Base-by-base conservation (phyloP, 2,888 invertebrate species). In the Apoderus coryli region DNA sequence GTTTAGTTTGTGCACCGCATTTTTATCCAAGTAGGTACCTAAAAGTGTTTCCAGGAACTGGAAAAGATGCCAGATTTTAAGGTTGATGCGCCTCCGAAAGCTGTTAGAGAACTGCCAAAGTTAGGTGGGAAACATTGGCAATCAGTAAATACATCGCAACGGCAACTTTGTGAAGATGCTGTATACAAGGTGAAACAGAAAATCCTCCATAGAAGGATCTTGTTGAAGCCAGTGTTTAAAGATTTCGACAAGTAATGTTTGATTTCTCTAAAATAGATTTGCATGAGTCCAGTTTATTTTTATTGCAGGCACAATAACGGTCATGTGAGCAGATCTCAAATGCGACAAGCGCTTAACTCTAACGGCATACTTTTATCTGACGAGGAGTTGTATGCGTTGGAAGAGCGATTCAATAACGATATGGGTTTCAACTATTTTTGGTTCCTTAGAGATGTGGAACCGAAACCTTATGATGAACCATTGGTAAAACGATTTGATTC, bases 361-460 rank as follows among this genome's bases (percentile, higher is more conserved):
- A 70, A 72, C 43, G 73, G 74, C 33, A 70, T 80, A 49, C 59
- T 78, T 36, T 60, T 76, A 4, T 64, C 76, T 1, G 63, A 66
- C 26, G 66, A 67, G 44, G 80, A 80, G 49, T 53, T 76, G 31
- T 69, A 69, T 33, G 71, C 79, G 11, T 60, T 84, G 25, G 73
- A 78, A 49, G 64, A 64, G 44, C 63, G 76, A 39, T 81, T 76
- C 57, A 69, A 71, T 37, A 75, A 81, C 52, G 74, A 79, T 49
- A 56, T 72, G 48, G 82, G 81, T 12, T 81, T 84, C 54, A 73
- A 72, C 60, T 84, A 81, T 49, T 63, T 65, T 37, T 64, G 65
- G 43, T 72, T 84, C 42, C 57, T 82, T 30, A 65, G 68, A 33
- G 79, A 80, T 56, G 69, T 73, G 41, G 65, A 67, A 40, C 53